phyloP scores from a whole-genome alignment of 2,113 vertebrate genomes.

The Leuciscus idus region DNA sequence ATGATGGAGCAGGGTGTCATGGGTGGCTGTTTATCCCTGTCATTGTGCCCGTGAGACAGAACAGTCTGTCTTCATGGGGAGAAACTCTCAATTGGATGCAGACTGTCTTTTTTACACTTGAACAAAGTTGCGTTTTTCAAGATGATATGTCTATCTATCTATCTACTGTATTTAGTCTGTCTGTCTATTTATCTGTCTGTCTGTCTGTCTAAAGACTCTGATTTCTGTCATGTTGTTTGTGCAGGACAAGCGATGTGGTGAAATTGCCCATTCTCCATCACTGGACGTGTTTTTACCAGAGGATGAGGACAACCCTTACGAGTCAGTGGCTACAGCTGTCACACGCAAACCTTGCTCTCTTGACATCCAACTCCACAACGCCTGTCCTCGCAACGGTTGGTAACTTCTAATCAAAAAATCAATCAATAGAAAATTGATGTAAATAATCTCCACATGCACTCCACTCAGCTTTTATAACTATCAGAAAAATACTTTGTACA shows the following conservation, averaged over 20 bases:
- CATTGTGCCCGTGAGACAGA: background rate
- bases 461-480: background rate
- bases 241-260: constrained; percentile 85
- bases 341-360: constrained; percentile 94
- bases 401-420: background rate
- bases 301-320: constrained; percentile 89
- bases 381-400: constrained; percentile 85
- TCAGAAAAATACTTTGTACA: background rate
- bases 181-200: background rate
- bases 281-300: constrained; percentile 87
- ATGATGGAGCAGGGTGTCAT: constrained; percentile 15
- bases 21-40: constrained; percentile 17
- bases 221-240: constrained; percentile 23
- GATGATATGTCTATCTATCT: background rate
- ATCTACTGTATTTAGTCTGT: background rate
- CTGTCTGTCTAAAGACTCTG: background rate
- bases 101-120: background rate
- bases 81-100: background rate
- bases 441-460: background rate
- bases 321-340: constrained; percentile 87
- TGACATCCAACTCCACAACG: constrained; percentile 83
- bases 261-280: constrained; percentile 84
- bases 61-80: background rate
- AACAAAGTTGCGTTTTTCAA: background rate
- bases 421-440: background rate